Evolutionary conservation across 2,113 vertebrate genomes (phyloP).

Genomic region (Atlantisia rogersi): DNA sequence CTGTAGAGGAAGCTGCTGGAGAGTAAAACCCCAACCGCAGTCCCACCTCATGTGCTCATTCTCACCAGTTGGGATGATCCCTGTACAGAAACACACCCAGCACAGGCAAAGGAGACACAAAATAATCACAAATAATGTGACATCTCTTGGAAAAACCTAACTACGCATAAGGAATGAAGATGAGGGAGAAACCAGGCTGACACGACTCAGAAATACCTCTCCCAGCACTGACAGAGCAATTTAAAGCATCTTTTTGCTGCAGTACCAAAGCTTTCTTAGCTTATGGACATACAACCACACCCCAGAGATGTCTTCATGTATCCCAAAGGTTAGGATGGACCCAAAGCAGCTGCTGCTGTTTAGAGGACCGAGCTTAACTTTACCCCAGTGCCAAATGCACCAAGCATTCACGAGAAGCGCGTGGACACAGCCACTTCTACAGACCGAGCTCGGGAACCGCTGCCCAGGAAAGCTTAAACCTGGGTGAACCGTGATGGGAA

Average conservation of each 20-base stretch:
- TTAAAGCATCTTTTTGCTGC: not conserved
- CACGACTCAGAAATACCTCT: accelerated
- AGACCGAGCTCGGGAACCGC: accelerated
- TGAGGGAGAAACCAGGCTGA: not conserved
- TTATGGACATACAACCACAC: accelerated
- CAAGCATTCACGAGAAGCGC: not conserved
- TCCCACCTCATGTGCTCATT: conserved; percentile 57
- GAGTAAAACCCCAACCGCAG: conserved; percentile 59
- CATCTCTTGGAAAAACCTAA: conserved; percentile 36
- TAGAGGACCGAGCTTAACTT: conserved; percentile 28
- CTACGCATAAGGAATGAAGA: not conserved
- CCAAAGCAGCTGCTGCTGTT: not conserved
- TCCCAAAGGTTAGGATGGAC: not conserved
- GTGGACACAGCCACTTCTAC: not conserved
- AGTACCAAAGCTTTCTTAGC: not conserved
- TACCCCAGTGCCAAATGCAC: not conserved
- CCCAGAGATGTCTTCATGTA: not conserved
- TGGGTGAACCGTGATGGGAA: not conserved
- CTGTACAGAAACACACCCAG: conserved; percentile 42
- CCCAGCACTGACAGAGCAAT: not conserved
- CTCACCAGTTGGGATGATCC: conserved; percentile 35
- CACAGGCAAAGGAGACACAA: conserved; percentile 52
- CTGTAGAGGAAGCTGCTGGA: conserved; percentile 56
- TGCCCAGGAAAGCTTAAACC: not conserved
- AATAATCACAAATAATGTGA: conserved; percentile 8